phyloP scores from a whole-genome alignment of 2,113 vertebrate genomes.

The Actenoides lindsayi region DNA sequence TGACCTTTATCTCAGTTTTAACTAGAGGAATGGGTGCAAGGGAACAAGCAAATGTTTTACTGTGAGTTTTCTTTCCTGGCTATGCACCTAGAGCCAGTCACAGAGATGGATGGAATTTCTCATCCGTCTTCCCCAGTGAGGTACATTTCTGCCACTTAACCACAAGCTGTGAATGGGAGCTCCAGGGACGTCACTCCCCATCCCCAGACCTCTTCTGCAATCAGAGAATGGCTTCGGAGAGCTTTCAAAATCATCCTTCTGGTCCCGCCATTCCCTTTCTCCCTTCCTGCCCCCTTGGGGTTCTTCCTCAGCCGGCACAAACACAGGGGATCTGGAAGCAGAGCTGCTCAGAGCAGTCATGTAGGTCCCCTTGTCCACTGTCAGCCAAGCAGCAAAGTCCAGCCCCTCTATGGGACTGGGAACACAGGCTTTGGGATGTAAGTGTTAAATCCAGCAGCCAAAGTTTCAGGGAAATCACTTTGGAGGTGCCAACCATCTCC shows the following conservation, averaged over 20 bases:
- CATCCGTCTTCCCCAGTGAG: neutral
- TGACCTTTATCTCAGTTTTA: neutral
- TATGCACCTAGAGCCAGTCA: neutral
- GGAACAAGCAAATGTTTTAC: neutral
- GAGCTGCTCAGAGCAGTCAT: neutral
- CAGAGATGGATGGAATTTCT: neutral
- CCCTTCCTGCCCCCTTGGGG: neutral
- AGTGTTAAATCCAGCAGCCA: neutral
- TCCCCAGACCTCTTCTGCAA: neutral
- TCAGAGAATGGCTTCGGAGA: neutral
- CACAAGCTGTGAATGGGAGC: neutral
- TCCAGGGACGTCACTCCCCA: neutral
- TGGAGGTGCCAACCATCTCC: neutral
- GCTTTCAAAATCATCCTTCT: neutral
- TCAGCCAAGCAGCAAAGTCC: neutral
- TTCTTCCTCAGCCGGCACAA: neutral
- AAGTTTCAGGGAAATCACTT: neutral
- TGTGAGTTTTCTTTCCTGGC: neutral
- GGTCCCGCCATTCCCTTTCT: neutral
- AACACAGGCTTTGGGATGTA: neutral
- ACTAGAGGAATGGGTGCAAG: neutral
- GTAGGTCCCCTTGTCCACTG: rapidly evolving
- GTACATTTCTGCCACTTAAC: neutral
- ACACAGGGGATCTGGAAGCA: neutral
- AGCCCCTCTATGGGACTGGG: neutral